Percentiles rank a stretch among this genome's conserved stretches.
These are phyloP conservation scores for Petrocephalus schoutedeni DNA, from an alignment of 2,797 vertebrate species.

Conservation along the genomic window DNA sequence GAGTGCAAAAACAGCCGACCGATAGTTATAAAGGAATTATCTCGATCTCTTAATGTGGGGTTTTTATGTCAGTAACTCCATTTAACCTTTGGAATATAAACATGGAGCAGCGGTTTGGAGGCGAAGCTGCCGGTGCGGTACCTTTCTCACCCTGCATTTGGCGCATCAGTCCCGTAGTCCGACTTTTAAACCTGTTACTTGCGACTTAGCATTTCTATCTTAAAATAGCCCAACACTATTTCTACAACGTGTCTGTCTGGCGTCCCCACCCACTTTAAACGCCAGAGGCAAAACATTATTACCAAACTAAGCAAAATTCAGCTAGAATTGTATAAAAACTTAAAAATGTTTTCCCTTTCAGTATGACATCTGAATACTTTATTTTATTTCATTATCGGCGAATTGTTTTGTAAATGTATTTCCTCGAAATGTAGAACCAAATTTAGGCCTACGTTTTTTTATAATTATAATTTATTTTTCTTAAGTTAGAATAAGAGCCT, in stretches of 20 bases:
- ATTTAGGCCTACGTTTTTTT: neutral
- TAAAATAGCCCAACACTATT: neutral
- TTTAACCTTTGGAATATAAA: neutral
- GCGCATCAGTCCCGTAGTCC: neutral
- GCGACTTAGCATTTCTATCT: neutral
- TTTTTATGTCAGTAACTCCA: neutral
- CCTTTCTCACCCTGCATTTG: neutral
- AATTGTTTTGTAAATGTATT: neutral
- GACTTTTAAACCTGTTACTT: neutral
- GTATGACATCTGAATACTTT: neutral
- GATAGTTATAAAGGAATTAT: neutral
- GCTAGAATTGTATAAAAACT: neutral
- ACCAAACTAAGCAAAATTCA: neutral
- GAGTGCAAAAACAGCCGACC: neutral
- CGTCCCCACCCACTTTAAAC: neutral
- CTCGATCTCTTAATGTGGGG: neutral
- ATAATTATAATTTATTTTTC: neutral
- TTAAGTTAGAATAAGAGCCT: neutral
- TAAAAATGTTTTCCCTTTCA: neutral
- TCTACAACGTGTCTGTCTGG: neutral
- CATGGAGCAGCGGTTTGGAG: neutral
- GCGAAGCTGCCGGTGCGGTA: neutral
- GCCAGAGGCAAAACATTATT: neutral
- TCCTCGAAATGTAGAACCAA: neutral
- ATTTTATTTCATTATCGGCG: neutral